Evolutionary conservation across 2,888 invertebrate species (phyloP).

Genomic region (Drosophila picticornis): DNA sequence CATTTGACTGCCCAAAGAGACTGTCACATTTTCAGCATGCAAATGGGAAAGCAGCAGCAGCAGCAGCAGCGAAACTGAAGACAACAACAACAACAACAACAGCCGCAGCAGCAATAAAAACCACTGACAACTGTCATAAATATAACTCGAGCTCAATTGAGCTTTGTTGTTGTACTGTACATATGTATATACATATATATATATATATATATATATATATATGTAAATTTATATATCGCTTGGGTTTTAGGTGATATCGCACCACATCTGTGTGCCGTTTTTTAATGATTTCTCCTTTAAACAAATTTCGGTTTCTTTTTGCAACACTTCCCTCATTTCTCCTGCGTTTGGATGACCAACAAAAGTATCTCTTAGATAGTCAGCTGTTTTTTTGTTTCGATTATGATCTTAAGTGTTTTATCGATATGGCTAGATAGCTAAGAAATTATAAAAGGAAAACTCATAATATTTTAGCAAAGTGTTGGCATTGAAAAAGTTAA

Average conservation of each 20-base stretch:
- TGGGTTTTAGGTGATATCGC: slow-evolving; percentile 36
- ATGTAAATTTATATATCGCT: background rate
- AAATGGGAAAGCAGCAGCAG: slow-evolving; percentile 64
- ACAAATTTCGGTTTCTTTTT: slow-evolving; percentile 53
- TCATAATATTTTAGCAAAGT: background rate
- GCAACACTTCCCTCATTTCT: slow-evolving; percentile 4
- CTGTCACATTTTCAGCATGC: slow-evolving; percentile 52
- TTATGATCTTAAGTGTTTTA: slow-evolving; percentile 20
- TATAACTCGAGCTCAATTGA: slow-evolving; percentile 76
- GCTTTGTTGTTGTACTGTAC: slow-evolving; percentile 39
- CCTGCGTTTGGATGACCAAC: slow-evolving; percentile 24
- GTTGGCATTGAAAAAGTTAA: background rate
- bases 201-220: slow-evolving; percentile 6
- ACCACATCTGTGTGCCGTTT: slow-evolving; percentile 17
- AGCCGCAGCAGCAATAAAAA: background rate
- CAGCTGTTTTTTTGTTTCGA: slow-evolving; percentile 2
- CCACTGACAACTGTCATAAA: slow-evolving; percentile 73
- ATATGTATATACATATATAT: slow-evolving; percentile 4
- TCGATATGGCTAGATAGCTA: slow-evolving; percentile 28
- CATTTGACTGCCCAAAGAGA: slow-evolving; percentile 56
- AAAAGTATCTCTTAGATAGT: slow-evolving; percentile 32
- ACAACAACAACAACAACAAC: slow-evolving; percentile 12
- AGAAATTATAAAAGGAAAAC: background rate
- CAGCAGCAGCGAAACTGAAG: slow-evolving; percentile 41
- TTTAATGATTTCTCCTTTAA: slow-evolving; percentile 76